Percentiles rank a stretch among this genome's conserved stretches.
Evolutionary conservation across 2,797 vertebrate genomes (phyloP).

Genomic region (Molossus alvarezi): DNA sequence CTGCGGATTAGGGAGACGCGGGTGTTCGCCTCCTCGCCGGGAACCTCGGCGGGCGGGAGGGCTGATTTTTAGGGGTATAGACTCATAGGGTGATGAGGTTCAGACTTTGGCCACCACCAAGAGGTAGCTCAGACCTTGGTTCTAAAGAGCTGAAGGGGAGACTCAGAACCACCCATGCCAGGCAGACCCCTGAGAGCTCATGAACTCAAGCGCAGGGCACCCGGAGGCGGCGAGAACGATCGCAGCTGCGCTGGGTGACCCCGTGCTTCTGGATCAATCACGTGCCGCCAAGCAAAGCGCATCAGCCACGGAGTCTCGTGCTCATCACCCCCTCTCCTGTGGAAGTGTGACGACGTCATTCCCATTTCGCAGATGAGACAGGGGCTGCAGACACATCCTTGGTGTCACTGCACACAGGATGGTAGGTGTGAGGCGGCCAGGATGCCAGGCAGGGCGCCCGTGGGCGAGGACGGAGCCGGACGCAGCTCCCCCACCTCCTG

Average conservation of each 20-base stretch:
- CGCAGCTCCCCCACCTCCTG: no score
- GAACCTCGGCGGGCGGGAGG: neutral
- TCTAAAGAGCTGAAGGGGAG: neutral
- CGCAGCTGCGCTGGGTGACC: neutral
- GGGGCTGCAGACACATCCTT: neutral
- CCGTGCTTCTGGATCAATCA: no score
- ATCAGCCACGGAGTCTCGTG: neutral
- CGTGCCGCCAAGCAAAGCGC: neutral
- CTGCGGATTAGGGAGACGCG: rapidly evolving
- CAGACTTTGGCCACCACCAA: no score
- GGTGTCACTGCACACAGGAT: no score
- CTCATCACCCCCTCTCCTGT: neutral
- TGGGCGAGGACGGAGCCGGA: neutral
- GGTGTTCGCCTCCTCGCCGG: neutral
- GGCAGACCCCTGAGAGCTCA: neutral
- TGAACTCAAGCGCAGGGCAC: neutral
- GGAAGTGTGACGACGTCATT: neutral
- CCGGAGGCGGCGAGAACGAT: neutral
- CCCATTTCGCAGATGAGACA: neutral
- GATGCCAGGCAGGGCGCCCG: neutral
- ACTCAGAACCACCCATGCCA: neutral
- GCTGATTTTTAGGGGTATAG: neutral
- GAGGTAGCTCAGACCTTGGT: neutral
- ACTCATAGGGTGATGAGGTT: neutral
- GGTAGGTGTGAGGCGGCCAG: no score